phyloP scores from a whole-genome alignment of 2,113 vertebrate genomes.

The Oceanodroma tethys region DNA sequence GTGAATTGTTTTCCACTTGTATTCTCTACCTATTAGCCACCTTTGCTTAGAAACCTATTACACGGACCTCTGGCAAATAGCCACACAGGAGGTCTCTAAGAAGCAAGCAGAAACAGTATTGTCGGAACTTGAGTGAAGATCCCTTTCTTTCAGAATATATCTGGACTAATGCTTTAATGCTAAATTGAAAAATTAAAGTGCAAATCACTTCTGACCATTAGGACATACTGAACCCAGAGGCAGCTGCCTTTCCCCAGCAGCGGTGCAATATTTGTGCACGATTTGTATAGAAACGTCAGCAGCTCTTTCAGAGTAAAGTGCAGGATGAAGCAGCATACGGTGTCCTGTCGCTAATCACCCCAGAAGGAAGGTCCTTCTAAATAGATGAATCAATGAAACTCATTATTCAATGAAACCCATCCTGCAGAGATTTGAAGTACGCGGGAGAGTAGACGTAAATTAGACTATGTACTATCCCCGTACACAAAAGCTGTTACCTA shows the following conservation, averaged over 20 bases:
- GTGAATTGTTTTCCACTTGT: background rate
- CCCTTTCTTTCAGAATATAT: background rate
- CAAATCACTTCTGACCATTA: background rate
- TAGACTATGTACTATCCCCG: accelerated
- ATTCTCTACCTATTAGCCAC: background rate
- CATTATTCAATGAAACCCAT: background rate
- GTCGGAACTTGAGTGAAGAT: background rate
- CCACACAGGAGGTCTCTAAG: background rate
- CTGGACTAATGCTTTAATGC: background rate
- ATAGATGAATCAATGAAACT: background rate
- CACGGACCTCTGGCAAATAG: background rate
- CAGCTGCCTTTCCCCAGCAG: background rate
- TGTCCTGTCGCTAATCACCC: background rate
- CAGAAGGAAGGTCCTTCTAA: background rate
- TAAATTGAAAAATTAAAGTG: background rate
- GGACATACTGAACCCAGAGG: background rate
- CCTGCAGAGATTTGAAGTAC: background rate
- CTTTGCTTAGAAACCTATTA: background rate
- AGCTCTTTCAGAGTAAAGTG: background rate
- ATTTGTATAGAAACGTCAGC: background rate
- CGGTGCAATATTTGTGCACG: background rate
- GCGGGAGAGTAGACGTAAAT: background rate
- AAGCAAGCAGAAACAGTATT: background rate
- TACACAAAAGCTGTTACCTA: background rate
- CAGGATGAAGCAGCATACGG: background rate